A percentile compares a stretch with the other conserved stretches of the same genome.
These are phyloP conservation scores for Dicyrtoma fusca DNA, from an alignment of 2,888 invertebrate genomes.

Conservation along the genomic window DNA sequence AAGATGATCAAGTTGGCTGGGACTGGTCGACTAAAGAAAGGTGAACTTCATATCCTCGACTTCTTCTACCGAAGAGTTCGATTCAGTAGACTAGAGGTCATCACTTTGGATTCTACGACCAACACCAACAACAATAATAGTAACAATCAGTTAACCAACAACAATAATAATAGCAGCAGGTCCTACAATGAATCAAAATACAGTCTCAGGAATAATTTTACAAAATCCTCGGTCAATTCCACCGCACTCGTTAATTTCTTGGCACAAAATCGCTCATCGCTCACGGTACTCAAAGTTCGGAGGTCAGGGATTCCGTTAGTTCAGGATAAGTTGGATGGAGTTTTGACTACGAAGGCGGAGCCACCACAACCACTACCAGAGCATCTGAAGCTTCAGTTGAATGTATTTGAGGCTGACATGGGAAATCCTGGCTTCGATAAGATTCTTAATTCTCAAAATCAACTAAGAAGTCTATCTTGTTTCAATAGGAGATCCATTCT, in stretches of 20 bases:
- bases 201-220: conserved; percentile 20
- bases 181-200: background rate
- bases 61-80: conserved; percentile 21
- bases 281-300: background rate
- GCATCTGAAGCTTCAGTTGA: conserved; percentile 12
- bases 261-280: background rate
- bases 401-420: conserved; percentile 9
- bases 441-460: conserved; percentile 15
- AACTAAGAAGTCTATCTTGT: background rate
- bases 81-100: background rate
- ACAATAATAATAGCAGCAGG: too few relatives aligned
- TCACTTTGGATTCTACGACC: background rate
- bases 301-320: conserved; percentile 1
- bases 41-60: conserved; percentile 19
- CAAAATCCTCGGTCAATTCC: conserved; percentile 8
- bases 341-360: background rate
- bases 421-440: conserved; percentile 5
- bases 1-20: background rate
- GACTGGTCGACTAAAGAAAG: background rate
- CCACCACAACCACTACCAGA: background rate
- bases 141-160: too few relatives aligned
- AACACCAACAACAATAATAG: too few relatives aligned
- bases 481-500: background rate
- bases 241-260: conserved; percentile 10
- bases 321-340: conserved; percentile 14